Evolutionary conservation across 2,113 vertebrate genomes (phyloP).

Genomic region (Hippolais icterina): DNA sequence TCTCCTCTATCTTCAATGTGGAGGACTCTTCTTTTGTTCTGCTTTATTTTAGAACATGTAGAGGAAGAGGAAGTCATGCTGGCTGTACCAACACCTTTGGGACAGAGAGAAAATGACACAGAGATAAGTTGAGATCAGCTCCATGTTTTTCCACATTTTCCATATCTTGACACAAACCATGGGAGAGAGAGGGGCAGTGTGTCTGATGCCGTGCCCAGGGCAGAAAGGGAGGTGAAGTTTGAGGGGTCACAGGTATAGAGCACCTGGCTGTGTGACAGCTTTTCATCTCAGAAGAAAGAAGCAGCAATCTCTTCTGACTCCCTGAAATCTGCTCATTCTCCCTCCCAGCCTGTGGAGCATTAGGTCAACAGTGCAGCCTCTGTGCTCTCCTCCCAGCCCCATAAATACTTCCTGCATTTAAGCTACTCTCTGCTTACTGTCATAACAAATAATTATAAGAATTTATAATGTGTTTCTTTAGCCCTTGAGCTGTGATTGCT

Average conservation of each 20-base stretch:
- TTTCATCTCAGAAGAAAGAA: not conserved
- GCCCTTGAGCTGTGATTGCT: not conserved
- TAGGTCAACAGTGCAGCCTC: not conserved
- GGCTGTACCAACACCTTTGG: not conserved
- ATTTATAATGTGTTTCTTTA: not conserved
- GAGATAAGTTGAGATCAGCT: not conserved
- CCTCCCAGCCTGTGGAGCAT: not conserved
- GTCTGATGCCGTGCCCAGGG: not conserved
- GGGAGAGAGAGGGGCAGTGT: not conserved
- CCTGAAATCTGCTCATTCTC: not conserved
- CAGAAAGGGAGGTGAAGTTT: not conserved
- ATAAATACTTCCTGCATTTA: not conserved
- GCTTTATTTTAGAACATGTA: fast-evolving
- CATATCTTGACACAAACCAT: fast-evolving
- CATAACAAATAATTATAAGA: not conserved
- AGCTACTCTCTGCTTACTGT: not conserved
- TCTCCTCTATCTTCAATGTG: fast-evolving
- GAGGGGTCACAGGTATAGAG: not conserved
- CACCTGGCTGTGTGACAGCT: not conserved
- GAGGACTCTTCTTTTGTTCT: not conserved
- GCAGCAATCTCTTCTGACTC: not conserved
- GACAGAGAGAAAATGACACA: not conserved
- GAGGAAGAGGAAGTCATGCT: not conserved
- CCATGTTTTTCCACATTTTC: not conserved
- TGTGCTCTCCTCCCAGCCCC: not conserved